These are phyloP conservation scores for Chaetoderma sp. DNA, from an alignment of 2,888 invertebrate genomes.

Conservation along the genomic window DNA sequence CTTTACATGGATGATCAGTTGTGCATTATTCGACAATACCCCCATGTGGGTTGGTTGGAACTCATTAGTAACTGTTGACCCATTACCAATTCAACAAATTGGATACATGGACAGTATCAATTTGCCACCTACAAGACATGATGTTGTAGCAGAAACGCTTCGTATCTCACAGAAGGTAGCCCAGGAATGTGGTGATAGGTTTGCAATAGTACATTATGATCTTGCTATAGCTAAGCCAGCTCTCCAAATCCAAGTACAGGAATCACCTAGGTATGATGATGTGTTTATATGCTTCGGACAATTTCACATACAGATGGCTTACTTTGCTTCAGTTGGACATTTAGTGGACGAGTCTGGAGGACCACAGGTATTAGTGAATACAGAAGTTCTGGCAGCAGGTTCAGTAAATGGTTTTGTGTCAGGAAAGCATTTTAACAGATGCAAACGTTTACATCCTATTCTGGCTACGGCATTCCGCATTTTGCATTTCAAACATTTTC, in stretches of 20 bases:
- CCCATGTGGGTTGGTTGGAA: conserved; percentile 41
- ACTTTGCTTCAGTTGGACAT: conserved; percentile 35
- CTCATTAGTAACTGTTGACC: conserved; percentile 11
- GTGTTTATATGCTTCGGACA: conserved; percentile 37
- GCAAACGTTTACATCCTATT: too few species aligned
- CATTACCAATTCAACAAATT: conserved; percentile 27
- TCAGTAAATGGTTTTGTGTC: too few species aligned
- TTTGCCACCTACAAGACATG: conserved; percentile 23
- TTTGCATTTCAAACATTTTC: too few species aligned
- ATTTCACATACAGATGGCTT: conserved; percentile 39
- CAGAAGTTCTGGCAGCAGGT: too few species aligned
- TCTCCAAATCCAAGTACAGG: conserved; percentile 35
- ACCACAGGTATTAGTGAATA: too few species aligned
- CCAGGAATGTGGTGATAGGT: conserved; percentile 25
- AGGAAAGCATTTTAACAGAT: too few species aligned
- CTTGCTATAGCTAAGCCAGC: conserved; percentile 36
- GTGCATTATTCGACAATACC: too few species aligned
- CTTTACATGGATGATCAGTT: too few species aligned
- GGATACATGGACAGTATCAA: conserved; percentile 33
- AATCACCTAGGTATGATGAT: conserved; percentile 36
- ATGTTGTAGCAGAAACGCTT: conserved; percentile 34
- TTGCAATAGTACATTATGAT: conserved; percentile 33
- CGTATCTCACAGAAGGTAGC: too few species aligned
- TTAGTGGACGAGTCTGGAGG: too few species aligned
- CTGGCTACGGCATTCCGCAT: too few species aligned